A percentile compares a stretch with the other conserved stretches of the same genome.
These are phyloP conservation scores for Papilio gigon DNA, from an alignment of 2,888 invertebrate genomes.

Conservation along the genomic window DNA sequence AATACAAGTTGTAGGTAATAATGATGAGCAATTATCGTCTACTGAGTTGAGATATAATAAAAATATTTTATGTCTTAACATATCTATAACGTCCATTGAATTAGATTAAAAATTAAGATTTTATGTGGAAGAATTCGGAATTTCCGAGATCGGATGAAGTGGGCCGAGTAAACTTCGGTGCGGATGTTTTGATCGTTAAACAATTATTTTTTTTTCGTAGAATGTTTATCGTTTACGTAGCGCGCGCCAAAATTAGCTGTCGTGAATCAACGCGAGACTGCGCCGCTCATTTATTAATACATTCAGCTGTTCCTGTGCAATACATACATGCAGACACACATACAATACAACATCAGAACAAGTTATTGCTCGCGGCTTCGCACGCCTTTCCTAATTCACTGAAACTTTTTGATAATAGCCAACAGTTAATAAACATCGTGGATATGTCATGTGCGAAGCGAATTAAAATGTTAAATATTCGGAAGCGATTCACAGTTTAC, in stretches of 20 bases:
- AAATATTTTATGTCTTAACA: too few species aligned
- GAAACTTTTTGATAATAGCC: too few species aligned
- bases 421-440: too few species aligned
- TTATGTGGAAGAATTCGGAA: neutral
- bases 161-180: slow-evolving; percentile 1
- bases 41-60: too few species aligned
- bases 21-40: too few species aligned
- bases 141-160: slow-evolving; percentile 5
- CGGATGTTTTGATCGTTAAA: slow-evolving; percentile 35
- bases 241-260: slow-evolving; percentile 23
- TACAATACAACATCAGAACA: neutral
- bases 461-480: too few species aligned
- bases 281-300: slow-evolving; percentile 31
- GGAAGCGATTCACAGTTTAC: neutral
- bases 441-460: too few species aligned
- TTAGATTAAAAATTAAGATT: neutral
- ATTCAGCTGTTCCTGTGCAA: slow-evolving; percentile 17
- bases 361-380: neutral
- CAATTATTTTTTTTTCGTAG: slow-evolving; percentile 2
- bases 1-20: too few species aligned
- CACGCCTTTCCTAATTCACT: neutral
- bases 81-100: too few species aligned
- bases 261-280: slow-evolving; percentile 24
- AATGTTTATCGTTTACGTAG: slow-evolving; percentile 17
- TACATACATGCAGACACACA: slow-evolving; percentile 1